Evolutionary conservation across 2,113 vertebrate genomes (phyloP).

Genomic region (Podarcis cretensis): DNA sequence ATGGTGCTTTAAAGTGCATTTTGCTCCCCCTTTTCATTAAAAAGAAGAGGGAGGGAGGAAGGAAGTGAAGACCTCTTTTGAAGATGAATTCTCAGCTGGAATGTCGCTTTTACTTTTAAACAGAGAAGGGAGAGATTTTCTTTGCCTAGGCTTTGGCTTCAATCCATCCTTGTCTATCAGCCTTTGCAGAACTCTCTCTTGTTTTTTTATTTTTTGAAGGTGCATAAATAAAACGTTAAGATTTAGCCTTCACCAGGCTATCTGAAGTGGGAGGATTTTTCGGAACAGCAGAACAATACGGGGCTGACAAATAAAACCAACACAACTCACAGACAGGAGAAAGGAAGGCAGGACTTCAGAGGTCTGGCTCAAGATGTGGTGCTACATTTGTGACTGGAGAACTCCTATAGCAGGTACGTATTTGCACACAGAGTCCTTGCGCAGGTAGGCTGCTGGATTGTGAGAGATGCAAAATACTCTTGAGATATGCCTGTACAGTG

Average conservation of each 20-base stretch:
- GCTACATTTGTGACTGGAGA: background rate
- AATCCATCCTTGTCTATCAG: conserved; percentile 45
- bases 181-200: conserved; percentile 26
- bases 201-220: conserved; percentile 48
- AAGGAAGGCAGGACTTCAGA: conserved; percentile 34
- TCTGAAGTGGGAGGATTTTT: conserved; percentile 30
- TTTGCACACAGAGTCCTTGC: background rate
- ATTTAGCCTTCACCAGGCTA: conserved; percentile 44
- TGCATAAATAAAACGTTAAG: conserved; percentile 25
- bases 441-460: background rate
- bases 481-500: background rate
- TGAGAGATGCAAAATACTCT: background rate
- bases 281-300: background rate
- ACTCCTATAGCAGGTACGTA: background rate
- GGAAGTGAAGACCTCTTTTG: conserved; percentile 40
- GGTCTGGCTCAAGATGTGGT: background rate
- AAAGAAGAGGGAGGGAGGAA: background rate
- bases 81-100: conserved; percentile 60
- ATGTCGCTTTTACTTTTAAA: conserved; percentile 55
- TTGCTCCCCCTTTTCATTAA: conserved; percentile 49
- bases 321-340: conserved; percentile 14
- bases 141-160: conserved; percentile 50
- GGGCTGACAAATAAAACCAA: conserved; percentile 22
- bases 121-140: conserved; percentile 49
- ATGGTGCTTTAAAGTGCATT: conserved; percentile 55